Evolutionary conservation across 2,888 invertebrate species (phyloP).

Genomic region (Campoletis raptor): DNA sequence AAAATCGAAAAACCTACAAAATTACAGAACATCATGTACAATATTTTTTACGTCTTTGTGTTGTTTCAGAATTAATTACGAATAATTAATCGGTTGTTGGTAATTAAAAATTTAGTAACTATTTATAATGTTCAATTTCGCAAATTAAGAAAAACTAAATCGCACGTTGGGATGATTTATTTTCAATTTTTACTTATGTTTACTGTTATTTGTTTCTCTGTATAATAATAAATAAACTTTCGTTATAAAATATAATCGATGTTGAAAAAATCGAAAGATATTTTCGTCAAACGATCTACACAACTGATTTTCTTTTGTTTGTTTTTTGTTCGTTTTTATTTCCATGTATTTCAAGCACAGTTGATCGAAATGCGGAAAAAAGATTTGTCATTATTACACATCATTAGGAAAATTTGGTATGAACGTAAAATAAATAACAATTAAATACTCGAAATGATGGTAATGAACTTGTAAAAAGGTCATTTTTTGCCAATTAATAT

Average conservation of each 20-base stretch:
- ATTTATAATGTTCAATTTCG: not conserved
- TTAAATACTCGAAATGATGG: no score
- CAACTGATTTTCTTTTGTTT: not conserved
- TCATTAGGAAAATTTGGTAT: not conserved
- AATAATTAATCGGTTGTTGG: not conserved
- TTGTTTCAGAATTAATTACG: not conserved
- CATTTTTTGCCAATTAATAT: not conserved
- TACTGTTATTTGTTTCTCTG: not conserved
- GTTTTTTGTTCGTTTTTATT: not conserved
- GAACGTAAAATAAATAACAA: not conserved
- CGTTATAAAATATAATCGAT: not conserved
- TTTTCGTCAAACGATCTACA: not conserved
- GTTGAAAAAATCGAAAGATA: not conserved
- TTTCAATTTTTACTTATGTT: not conserved
- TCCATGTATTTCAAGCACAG: not conserved
- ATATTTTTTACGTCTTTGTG: not conserved
- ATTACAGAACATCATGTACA: not conserved
- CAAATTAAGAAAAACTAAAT: not conserved
- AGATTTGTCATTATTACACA: not conserved
- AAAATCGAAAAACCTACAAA: not conserved
- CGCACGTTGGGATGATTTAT: not conserved
- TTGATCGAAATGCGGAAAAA: not conserved
- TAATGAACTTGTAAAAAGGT: not conserved
- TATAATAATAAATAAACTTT: not conserved
- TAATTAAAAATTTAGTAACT: not conserved